Base-by-base conservation (phyloP, 2,113 vertebrate species). In the Nymphicus hollandicus region DNA sequence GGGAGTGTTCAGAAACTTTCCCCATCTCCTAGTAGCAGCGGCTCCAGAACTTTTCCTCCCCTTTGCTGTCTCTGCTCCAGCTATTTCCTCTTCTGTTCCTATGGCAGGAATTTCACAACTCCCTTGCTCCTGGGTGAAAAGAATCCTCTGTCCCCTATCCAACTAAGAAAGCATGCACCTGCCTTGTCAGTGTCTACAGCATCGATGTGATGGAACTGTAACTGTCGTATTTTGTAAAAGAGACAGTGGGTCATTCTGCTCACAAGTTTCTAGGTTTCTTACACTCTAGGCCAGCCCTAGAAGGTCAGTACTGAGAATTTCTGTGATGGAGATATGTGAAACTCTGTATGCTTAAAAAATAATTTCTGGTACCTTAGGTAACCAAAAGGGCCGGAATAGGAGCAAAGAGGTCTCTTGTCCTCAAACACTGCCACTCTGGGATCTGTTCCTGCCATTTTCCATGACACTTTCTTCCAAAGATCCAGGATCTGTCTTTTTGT, bases 121-220 rank as follows among this genome's bases (percentile, higher is more conserved):
- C 7, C 16, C 15, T 86, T 46, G 1, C 6, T 76, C 52, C 44
- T 27, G 27, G 39, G 39, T 88, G 22, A 24, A 10, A 81, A 79
- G 77, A 76, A 80, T 33, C 49, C 33, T 28, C 18, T 4, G 0
- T 50, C 22, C 19, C 28, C 41, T 28, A 37, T 22, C 8, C 53
- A 44, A 49, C 2, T 44, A 49, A 55, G 24, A 69, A 82, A 76
- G 47, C 17, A 22, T 0, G 0, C 25, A 39, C 14, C n/a, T 68
- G 70, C 56, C 65, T 64, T 39, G 19, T 55, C 47, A 47, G 31
- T n/a, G 29, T 17, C 79, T 49, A 0, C 29, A 37, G 61, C 60
- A 68, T 79, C 53, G 35, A 16, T 23, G 52, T 44, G 72, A 53
- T 66, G 28, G 71, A 76, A 76, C 13, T 66, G n/a, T 39, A 65